Percentiles rank a stretch among this genome's conserved stretches.
Conservation (phyloP, 2,797 vertebrate genomes). For the Taenioides sp. region DNA sequence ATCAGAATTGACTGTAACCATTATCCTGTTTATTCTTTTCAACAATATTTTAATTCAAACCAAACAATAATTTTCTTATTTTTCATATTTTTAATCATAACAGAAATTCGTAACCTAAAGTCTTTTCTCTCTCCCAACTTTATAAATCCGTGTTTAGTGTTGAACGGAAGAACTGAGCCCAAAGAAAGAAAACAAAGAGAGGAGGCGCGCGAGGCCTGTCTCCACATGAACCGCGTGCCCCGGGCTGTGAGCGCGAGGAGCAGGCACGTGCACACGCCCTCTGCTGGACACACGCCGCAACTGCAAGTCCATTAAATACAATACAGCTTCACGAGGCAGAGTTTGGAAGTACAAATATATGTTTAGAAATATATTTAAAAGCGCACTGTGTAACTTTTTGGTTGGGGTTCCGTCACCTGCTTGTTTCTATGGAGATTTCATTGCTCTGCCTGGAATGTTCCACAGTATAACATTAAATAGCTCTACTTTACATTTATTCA, state of each 20-base stretch:
- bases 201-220: constrained; percentile 25
- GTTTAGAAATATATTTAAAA: too few relatives aligned
- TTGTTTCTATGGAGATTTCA: too few relatives aligned
- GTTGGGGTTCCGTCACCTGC: too few relatives aligned
- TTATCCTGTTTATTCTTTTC: neutral
- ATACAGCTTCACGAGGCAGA: too few relatives aligned
- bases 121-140: too few relatives aligned
- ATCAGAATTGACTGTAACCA: too few relatives aligned
- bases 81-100: neutral
- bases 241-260: neutral
- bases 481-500: too few relatives aligned
- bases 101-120: neutral
- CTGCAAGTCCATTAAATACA: constrained; percentile 4
- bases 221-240: constrained; percentile 25
- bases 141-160: neutral
- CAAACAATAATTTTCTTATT: neutral
- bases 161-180: neutral
- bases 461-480: too few relatives aligned
- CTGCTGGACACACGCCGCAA: constrained; percentile 31
- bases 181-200: neutral
- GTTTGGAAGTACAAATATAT: too few relatives aligned
- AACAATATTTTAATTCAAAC: neutral
- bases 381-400: too few relatives aligned
- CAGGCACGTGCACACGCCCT: constrained; percentile 50
- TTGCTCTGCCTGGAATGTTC: too few relatives aligned